Base-by-base conservation (phyloP, 2,888 invertebrate genomes). In the Uropetala carovei region DNA sequence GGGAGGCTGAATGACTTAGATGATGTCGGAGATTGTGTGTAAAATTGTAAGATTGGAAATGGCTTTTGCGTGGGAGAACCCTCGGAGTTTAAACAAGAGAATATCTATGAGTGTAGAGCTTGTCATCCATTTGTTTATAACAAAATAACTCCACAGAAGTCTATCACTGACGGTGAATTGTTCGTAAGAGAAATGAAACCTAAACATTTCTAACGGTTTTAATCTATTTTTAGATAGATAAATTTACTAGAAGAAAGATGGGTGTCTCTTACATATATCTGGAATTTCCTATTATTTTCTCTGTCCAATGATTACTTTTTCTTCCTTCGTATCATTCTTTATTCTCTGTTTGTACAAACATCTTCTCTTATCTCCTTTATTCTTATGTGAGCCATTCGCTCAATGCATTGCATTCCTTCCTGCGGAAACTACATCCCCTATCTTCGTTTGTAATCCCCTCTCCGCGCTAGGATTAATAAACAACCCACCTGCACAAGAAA, bases 21-120 rank as follows among this genome's bases (percentile, higher is more conserved):
- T 75, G 22, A 75, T 75, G 22, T 75, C 10, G 75, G 22, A 22
- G 22, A 75, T 22, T 75, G 22, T 27, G 75, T 22, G 22, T 75
- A n/a, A 75, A 75, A 75, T 27, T 22, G 75, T 75, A 27, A 27
- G 22, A 75, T 75, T 75, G 22, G 27, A 75, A 75, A 75, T 22
- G 75, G 75, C 75, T 75, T 22, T n/a, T 27, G 75, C 22, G 64
- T 64, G 18, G 18, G 64, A 18, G 22, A 27, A 75, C 27, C 75
- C 75, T 75, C 22, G 75, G 22, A 75, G 75, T 75, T n/a, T 75
- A 75, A 75, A 75, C 75, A 75, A 75, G 75, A 75, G 75, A n/a
- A 22, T 75, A 75, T 75, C 75, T 75, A 27, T 11, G 75, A 75
- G 27, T 22, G 75, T 75, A 75, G 75, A 75, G 22, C 75, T 75